Percentiles rank a stretch among this genome's conserved stretches.
Conservation (phyloP, 2,797 vertebrate species). For the Propithecus deckenii region DNA sequence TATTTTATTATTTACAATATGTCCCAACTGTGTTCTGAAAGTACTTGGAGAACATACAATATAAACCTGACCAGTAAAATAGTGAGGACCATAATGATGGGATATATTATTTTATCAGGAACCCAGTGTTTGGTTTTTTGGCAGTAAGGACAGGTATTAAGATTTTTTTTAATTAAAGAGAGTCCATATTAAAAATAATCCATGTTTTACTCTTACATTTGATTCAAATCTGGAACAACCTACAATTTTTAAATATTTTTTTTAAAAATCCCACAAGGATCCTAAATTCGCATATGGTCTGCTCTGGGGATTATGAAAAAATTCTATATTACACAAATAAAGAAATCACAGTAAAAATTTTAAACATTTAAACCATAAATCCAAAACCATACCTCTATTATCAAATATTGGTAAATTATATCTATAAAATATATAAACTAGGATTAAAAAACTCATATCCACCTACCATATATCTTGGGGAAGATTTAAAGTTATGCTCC, state of each 20-base stretch:
- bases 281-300: neutral
- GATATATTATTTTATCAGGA: neutral
- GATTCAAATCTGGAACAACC: neutral
- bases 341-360: conserved; percentile 35
- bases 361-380: conserved; percentile 20
- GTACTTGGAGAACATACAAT: neutral
- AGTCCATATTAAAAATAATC: neutral
- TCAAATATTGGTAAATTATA: neutral
- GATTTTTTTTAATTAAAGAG: conserved; percentile 17
- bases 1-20: neutral
- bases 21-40: neutral
- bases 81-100: neutral
- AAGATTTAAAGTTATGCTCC: conserved; percentile 93
- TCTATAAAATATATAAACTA: neutral
- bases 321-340: neutral
- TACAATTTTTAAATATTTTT: neutral
- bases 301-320: neutral
- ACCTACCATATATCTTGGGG: conserved; percentile 90
- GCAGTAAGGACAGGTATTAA: neutral
- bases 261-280: neutral
- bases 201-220: neutral
- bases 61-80: neutral
- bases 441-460: neutral
- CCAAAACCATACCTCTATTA: neutral
- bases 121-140: neutral